Evolutionary conservation across 2,797 vertebrate genomes (phyloP), one percentile per base, ranked within the genome.

Genomic region (Epinephelus coioides): DNA sequence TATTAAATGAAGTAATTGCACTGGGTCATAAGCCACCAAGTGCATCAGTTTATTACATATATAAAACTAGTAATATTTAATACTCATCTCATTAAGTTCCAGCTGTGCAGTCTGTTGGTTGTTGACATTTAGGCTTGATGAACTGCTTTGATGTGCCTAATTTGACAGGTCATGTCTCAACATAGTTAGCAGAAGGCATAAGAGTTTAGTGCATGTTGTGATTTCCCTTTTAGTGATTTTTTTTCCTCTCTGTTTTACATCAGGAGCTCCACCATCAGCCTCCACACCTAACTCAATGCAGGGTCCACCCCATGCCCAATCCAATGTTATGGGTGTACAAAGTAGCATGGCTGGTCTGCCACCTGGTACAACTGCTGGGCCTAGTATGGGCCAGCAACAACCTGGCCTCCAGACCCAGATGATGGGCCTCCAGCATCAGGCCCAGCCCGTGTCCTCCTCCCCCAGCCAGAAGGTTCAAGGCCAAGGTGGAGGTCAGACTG

Each of bases 351-450:
- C 95, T 88, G 96, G 89, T 86, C 97, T 96, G 85, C 95, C 97
- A 73, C 87, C 96, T 71, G 95, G 96, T 67, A 92, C 94, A 91
- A 93, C 95, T 55, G 89, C 96, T 84, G 97, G 96, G 71, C 91
- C 96, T 86, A 97, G 71, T 89, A 96, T 99, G 93, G 95, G 96
- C 61, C 98, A 97, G 86, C 93, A 96, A 76, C 97, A 97, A 87
- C 96, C 97, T 94, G 96, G 97, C 92, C 95, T 97, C 89, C 97
- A 97, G 92, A 96, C 97, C 89, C 98, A 98, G 83, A 97, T 99
- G 80, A 97, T 99, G 95, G 96, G 97, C 88, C 97, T 99, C 95
- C 98, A 99, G 96, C 97, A 99, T 94, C 98, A 98, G 94, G 97
- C 96, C 94, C 97, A 98, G 94, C 96, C 97, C 83, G 96, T 98